Evolutionary conservation across 2,888 invertebrate species (phyloP).

Genomic region (Ctenicera cuprea): DNA sequence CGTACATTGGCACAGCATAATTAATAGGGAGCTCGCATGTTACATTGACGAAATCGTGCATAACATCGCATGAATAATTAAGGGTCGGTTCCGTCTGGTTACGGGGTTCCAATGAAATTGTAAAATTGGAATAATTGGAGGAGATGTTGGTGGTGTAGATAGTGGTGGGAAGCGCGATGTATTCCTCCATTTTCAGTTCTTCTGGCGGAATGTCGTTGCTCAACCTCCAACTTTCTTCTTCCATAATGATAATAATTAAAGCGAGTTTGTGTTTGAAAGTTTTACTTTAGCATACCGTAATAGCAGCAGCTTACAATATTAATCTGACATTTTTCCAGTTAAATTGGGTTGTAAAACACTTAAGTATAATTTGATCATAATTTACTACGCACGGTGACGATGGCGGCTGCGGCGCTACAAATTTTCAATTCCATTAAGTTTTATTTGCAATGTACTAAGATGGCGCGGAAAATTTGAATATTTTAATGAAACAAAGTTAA

Average conservation of each 20-base stretch:
- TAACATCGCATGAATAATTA: conserved; percentile 42
- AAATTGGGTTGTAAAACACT: conserved; percentile 1
- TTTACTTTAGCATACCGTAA: neutral
- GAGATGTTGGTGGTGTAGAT: conserved; percentile 27
- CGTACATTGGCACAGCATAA: conserved; percentile 83
- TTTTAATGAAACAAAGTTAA: conserved; percentile 7
- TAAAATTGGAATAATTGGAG: conserved; percentile 12
- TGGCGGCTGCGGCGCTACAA: neutral
- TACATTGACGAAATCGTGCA: conserved; percentile 76
- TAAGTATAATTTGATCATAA: conserved; percentile 11
- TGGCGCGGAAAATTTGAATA: conserved; percentile 20
- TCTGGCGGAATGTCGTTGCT: conserved; percentile 39
- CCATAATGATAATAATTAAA: neutral
- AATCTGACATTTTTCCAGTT: conserved; percentile 1
- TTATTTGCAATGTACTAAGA: conserved; percentile 1
- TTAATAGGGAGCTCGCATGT: conserved; percentile 80
- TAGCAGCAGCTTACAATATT: neutral
- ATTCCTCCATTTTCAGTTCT: conserved; percentile 38
- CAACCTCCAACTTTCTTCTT: conserved; percentile 23
- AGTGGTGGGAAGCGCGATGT: conserved; percentile 26
- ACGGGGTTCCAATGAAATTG: conserved; percentile 7
- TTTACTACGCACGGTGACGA: neutral
- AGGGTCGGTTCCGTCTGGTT: conserved; percentile 30
- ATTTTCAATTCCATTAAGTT: conserved; percentile 22
- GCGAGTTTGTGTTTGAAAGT: neutral